Conservation (phyloP, 2,797 vertebrate species). For the Pachyuromys duprasi region DNA sequence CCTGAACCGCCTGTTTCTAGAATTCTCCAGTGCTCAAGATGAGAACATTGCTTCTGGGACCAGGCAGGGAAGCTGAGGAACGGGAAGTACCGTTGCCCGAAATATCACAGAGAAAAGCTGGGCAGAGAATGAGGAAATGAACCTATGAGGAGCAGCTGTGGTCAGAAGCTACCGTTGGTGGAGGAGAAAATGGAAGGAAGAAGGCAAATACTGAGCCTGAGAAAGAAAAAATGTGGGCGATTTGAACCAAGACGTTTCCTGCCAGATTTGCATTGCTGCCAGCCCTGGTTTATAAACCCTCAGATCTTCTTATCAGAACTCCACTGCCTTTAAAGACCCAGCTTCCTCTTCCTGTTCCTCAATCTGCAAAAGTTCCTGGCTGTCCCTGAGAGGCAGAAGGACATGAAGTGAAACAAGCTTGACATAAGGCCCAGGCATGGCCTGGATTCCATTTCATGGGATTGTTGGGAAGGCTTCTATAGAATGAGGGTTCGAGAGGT, state of each 20-base stretch:
- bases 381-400: background rate
- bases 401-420: background rate
- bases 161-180: background rate
- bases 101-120: background rate
- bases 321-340: background rate
- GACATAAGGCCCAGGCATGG: no score
- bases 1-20: background rate
- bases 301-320: background rate
- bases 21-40: background rate
- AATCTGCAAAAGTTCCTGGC: background rate
- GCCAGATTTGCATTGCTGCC: background rate
- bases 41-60: fast-evolving
- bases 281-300: background rate
- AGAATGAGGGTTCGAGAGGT: background rate
- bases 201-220: conserved; percentile 9
- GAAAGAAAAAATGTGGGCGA: conserved; percentile 12
- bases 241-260: conserved; percentile 36
- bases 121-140: background rate
- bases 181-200: conserved; percentile 35
- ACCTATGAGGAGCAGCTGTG: background rate
- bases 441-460: background rate
- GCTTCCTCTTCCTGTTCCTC: background rate
- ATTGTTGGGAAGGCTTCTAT: background rate
- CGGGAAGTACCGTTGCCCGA: background rate
- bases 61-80: background rate